Conservation (phyloP, 1,140 invertebrate genomes). For the Euwallacea similis region DNA sequence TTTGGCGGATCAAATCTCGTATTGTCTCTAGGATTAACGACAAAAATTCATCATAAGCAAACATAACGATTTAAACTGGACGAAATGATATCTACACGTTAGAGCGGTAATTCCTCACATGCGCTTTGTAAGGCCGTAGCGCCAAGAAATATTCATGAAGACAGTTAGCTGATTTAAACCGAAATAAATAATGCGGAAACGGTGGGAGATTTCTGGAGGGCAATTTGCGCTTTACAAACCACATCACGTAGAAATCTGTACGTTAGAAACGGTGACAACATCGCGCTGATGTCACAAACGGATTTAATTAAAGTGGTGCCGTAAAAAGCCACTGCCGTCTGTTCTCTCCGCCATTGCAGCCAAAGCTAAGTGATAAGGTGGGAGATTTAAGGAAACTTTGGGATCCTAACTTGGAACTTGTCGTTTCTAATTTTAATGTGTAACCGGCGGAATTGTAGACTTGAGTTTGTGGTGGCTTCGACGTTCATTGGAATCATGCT, state of each 20-base stretch:
- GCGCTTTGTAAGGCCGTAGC: no score
- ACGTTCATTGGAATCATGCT: no score
- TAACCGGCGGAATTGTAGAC: not conserved
- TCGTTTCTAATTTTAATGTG: conserved; percentile 20
- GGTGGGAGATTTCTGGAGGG: conserved; percentile 42
- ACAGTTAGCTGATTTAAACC: conserved; percentile 33
- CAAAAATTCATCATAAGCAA: no score
- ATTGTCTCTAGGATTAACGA: no score
- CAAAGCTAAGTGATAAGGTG: conserved; percentile 34
- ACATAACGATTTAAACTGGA: no score
- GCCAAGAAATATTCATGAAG: no score
- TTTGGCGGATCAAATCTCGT: no score
- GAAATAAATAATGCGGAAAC: conserved; percentile 47
- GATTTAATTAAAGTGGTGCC: conserved; percentile 54
- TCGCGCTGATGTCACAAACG: conserved; percentile 54
- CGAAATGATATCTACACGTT: no score
- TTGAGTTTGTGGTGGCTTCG: not conserved
- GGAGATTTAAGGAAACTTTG: conserved; percentile 26
- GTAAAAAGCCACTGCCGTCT: conserved; percentile 51
- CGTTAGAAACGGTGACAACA: conserved; percentile 52
- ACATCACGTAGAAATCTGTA: conserved; percentile 54
- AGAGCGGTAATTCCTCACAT: no score
- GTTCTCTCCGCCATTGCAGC: conserved; percentile 28
- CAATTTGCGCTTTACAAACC: conserved; percentile 54
- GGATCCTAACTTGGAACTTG: conserved; percentile 1